These are phyloP conservation scores for Microchirus variegatus DNA, from an alignment of 2,797 vertebrate species.

Conservation along the genomic window DNA sequence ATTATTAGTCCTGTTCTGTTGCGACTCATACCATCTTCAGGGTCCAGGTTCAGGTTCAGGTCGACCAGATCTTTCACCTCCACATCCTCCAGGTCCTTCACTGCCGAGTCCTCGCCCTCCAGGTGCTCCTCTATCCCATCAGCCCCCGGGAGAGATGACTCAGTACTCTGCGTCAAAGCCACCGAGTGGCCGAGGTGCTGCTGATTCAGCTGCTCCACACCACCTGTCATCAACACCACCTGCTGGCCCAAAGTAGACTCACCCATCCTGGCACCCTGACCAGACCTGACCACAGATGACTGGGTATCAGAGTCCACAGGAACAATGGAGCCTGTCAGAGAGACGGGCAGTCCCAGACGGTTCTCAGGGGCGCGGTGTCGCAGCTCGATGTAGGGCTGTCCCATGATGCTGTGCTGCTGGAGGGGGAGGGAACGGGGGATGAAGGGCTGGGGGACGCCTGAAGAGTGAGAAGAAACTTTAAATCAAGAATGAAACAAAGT, in stretches of 20 bases:
- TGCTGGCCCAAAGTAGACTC: conserved; percentile 71
- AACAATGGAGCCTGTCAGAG: background rate
- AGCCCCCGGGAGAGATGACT: conserved; percentile 51
- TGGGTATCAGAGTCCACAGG: conserved; percentile 61
- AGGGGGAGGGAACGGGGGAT: conserved; percentile 83
- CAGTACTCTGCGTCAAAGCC: conserved; percentile 60
- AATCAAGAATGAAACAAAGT: background rate
- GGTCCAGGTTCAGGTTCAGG: conserved; percentile 93
- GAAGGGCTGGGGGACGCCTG: conserved; percentile 85
- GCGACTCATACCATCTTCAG: conserved; percentile 85
- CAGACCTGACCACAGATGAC: conserved; percentile 26
- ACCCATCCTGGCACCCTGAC: conserved; percentile 66
- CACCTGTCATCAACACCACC: conserved; percentile 64
- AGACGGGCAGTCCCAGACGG: conserved; percentile 84
- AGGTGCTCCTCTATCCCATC: conserved; percentile 90
- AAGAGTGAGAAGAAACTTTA: too few species aligned
- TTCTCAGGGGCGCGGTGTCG: conserved; percentile 89
- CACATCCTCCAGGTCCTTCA: conserved; percentile 96
- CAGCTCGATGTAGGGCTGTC: conserved; percentile 94
- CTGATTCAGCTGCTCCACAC: conserved; percentile 78
- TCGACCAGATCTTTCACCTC: conserved; percentile 98
- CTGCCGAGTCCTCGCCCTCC: conserved; percentile 91
- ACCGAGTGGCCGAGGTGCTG: conserved; percentile 73
- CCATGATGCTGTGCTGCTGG: conserved; percentile 93
- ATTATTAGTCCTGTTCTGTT: background rate